Percentiles rank a stretch among this genome's conserved stretches.
Conservation (phyloP, 1,140 invertebrate genomes). For the Saccostrea glomerata region DNA sequence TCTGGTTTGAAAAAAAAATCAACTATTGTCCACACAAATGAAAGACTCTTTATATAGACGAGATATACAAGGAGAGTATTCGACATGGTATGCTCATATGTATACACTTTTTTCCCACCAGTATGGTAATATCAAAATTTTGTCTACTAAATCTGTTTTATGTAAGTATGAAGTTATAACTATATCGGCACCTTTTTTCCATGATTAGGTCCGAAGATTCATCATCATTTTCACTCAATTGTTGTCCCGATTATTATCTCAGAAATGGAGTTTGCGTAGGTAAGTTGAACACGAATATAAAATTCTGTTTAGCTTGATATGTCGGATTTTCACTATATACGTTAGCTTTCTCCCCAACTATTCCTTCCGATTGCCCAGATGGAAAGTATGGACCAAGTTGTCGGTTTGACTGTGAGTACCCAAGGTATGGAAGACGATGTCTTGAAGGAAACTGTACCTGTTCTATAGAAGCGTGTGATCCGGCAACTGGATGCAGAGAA, state of each 20-base stretch:
- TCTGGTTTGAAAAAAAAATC: too few species aligned
- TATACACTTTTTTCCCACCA: too few species aligned
- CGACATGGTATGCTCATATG: too few species aligned
- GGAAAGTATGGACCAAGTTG: not conserved
- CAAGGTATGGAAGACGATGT: not conserved
- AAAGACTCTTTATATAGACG: too few species aligned
- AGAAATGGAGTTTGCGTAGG: not conserved
- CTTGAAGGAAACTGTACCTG: not conserved
- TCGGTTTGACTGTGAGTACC: not conserved
- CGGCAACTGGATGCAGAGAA: not conserved
- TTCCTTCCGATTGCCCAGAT: not conserved
- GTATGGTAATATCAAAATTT: too few species aligned
- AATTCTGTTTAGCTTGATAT: not conserved
- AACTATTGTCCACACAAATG: too few species aligned
- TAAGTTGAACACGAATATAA: not conserved
- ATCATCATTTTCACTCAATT: not conserved
- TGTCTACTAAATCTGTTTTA: too few species aligned
- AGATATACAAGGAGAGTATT: too few species aligned
- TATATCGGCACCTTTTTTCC: too few species aligned
- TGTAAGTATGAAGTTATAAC: too few species aligned
- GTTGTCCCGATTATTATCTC: not conserved
- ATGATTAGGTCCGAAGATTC: not conserved
- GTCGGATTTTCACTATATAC: not conserved
- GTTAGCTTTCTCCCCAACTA: not conserved
- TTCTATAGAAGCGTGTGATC: not conserved